Conservation (phyloP, 2,888 invertebrate species). For the Sesia bembeciformis region DNA sequence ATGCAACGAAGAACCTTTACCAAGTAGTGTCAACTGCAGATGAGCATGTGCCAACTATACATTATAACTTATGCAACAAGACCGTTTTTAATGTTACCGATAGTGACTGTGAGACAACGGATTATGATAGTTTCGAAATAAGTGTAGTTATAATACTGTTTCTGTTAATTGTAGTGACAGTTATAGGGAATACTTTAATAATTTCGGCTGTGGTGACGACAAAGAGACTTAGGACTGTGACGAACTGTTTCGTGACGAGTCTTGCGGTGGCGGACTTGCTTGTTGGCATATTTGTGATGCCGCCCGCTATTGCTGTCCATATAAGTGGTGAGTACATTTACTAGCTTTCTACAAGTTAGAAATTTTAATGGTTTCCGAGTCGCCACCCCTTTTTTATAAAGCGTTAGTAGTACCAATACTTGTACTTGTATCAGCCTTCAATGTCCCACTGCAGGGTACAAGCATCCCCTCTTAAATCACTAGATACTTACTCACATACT, state of each 20-base stretch:
- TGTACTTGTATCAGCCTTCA: no score
- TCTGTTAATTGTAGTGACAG: constrained; percentile 81
- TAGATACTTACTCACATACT: no score
- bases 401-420: no score
- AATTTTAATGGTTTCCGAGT: no score
- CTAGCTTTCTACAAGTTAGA: no score
- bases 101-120: constrained; percentile 17
- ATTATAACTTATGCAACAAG: constrained; percentile 3
- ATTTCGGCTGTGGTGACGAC: constrained; percentile 92
- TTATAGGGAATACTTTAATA: constrained; percentile 91
- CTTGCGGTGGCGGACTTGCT: constrained; percentile 94
- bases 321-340: constrained; percentile 79
- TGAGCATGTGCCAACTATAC: constrained; percentile 14
- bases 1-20: constrained; percentile 36
- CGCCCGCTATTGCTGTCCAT: constrained; percentile 93
- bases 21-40: constrained; percentile 27
- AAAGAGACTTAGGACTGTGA: constrained; percentile 90
- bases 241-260: constrained; percentile 96
- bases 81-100: constrained; percentile 12
- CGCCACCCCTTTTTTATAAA: no score
- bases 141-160: constrained; percentile 78
- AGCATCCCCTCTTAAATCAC: no score
- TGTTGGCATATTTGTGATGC: constrained; percentile 96
- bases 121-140: constrained; percentile 66
- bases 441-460: no score